Percentiles rank a stretch among this genome's conserved stretches.
Conservation (phyloP, 2,888 invertebrate species). For the Sarcophaga caerulescens region DNA sequence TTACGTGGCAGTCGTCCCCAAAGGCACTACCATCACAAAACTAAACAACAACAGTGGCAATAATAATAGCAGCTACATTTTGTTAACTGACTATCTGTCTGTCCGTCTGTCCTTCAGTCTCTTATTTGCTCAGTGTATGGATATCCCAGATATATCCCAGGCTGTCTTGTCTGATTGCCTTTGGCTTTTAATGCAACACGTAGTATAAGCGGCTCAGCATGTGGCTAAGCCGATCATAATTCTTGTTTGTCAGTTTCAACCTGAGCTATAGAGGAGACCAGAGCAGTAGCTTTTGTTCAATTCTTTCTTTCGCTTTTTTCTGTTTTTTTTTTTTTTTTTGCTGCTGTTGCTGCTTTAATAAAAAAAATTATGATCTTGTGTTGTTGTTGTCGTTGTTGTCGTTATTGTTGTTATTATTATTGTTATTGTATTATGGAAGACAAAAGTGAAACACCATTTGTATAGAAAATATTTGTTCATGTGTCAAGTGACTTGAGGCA, state of each 20-base stretch:
- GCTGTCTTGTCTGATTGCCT: constrained; percentile 67
- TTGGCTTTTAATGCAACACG: constrained; percentile 67
- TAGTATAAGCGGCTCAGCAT: constrained; percentile 76
- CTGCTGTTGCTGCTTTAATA: constrained; percentile 31
- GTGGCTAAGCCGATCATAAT: constrained; percentile 81
- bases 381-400: constrained; percentile 41
- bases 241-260: constrained; percentile 78
- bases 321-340: constrained; percentile 55
- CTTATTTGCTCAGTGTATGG: constrained; percentile 3
- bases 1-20: background rate
- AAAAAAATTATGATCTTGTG: constrained; percentile 40
- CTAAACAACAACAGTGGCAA: constrained; percentile 35
- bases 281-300: constrained; percentile 65
- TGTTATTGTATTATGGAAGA: constrained; percentile 14
- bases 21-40: background rate
- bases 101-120: constrained; percentile 25
- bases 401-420: constrained; percentile 39
- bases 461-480: constrained; percentile 73
- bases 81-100: background rate
- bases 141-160: constrained; percentile 54
- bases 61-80: constrained; percentile 17
- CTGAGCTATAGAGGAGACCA: constrained; percentile 63
- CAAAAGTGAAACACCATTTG: constrained; percentile 60
- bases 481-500: constrained; percentile 75
- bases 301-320: constrained; percentile 49